Evolutionary conservation across 2,113 vertebrate genomes (phyloP).

Genomic region (Alaudala cheleensis): DNA sequence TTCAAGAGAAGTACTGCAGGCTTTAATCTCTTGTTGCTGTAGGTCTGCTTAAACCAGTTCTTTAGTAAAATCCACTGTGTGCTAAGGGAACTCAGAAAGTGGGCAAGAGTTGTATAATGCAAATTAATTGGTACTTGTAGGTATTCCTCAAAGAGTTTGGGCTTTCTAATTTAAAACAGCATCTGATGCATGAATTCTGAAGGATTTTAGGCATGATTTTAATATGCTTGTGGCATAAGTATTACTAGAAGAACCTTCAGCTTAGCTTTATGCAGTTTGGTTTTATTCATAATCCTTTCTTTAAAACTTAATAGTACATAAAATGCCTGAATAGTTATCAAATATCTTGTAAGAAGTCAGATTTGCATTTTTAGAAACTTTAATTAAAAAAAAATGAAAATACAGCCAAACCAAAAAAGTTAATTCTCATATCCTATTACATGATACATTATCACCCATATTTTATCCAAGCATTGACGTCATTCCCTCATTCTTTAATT

Average conservation of each 20-base stretch:
- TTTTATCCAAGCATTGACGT: neutral
- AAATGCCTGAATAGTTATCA: neutral
- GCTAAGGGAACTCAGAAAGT: neutral
- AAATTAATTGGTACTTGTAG: neutral
- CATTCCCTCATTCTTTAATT: neutral
- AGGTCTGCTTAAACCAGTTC: neutral
- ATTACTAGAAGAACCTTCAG: neutral
- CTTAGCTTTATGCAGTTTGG: neutral
- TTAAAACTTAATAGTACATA: neutral
- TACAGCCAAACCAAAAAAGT: neutral
- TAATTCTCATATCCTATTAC: neutral
- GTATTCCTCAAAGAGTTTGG: neutral
- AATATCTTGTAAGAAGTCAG: neutral
- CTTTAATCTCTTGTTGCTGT: neutral
- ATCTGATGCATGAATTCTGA: neutral
- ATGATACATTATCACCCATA: neutral
- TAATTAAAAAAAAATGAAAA: neutral
- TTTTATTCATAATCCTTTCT: neutral
- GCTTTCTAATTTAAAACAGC: neutral
- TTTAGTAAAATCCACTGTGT: neutral
- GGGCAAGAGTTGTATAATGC: neutral
- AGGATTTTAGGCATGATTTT: neutral
- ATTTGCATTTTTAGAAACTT: neutral
- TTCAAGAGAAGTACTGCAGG: neutral
- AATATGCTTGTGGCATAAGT: neutral